Evolutionary conservation across 2,888 invertebrate genomes (phyloP).

Genomic region (Trachelus stipa): DNA sequence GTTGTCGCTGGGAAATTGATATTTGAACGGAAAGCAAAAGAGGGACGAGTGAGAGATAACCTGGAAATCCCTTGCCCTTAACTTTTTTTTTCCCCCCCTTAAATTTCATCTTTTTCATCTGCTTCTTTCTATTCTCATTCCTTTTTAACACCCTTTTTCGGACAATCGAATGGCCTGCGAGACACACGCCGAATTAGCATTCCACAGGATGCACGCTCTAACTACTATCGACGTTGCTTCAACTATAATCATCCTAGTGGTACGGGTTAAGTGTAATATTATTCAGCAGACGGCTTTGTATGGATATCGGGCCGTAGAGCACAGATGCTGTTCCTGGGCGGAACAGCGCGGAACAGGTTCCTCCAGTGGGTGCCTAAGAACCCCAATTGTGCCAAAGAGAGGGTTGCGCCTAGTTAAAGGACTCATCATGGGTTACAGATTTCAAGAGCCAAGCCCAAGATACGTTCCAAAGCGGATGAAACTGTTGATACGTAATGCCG

Average conservation of each 20-base stretch:
- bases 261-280: constrained; percentile 66
- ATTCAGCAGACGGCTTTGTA: constrained; percentile 66
- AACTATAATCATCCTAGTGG: constrained; percentile 65
- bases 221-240: constrained; percentile 66
- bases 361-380: constrained; percentile 58
- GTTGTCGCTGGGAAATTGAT: constrained; percentile 60
- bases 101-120: background rate
- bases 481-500: too few relatives aligned
- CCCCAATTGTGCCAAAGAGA: constrained; percentile 26
- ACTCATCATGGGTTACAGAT: background rate
- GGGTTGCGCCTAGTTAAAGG: background rate
- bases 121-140: background rate
- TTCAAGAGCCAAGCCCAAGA: background rate
- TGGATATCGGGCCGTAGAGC: constrained; percentile 61
- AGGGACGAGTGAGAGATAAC: constrained; percentile 13
- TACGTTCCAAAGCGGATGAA: background rate
- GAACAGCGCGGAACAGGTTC: constrained; percentile 25
- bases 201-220: constrained; percentile 67
- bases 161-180: constrained; percentile 13
- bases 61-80: background rate
- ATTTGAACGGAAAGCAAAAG: constrained; percentile 49
- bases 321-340: constrained; percentile 57
- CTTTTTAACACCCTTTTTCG: constrained; percentile 2
- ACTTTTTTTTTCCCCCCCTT: background rate
- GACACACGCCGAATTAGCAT: constrained; percentile 60